phyloP scores from a whole-genome alignment of 2,797 vertebrate genomes.

The Bradypodion pumilum region DNA sequence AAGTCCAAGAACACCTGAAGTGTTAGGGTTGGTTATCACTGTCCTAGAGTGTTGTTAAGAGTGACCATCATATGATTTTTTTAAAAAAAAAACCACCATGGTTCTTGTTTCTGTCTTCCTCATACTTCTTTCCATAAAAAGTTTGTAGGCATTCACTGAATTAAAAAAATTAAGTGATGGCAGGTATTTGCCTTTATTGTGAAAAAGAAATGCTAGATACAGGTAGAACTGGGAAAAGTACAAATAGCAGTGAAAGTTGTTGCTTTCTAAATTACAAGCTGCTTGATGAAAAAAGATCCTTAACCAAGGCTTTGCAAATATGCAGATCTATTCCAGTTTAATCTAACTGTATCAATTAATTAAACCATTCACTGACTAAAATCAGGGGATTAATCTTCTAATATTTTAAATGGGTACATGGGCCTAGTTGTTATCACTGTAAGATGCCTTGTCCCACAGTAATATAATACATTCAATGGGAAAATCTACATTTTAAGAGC shows the following conservation, averaged over 20 bases:
- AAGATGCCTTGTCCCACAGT: neutral
- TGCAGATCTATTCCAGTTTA: neutral
- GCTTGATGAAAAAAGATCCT: neutral
- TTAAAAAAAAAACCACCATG: neutral
- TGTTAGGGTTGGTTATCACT: too few relatives aligned
- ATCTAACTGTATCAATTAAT: neutral
- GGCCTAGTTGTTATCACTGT: neutral
- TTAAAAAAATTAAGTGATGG: neutral
- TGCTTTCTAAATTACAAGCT: neutral
- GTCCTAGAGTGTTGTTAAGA: neutral
- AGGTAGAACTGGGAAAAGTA: too few relatives aligned
- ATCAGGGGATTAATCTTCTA: neutral
- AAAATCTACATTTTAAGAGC: neutral
- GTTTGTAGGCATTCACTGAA: neutral
- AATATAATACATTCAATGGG: neutral
- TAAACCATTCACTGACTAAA: neutral
- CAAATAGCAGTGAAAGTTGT: neutral
- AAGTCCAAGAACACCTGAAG: too few relatives aligned
- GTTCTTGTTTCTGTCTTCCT: neutral
- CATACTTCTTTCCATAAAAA: neutral
- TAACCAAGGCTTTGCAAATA: neutral
- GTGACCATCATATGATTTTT: neutral
- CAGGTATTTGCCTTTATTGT: neutral
- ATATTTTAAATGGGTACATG: neutral
- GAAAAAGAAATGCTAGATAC: neutral